Percentiles rank a stretch among this genome's conserved stretches.
These are phyloP conservation scores for Biston stratarius DNA, from an alignment of 2,888 invertebrate species.

Conservation along the genomic window DNA sequence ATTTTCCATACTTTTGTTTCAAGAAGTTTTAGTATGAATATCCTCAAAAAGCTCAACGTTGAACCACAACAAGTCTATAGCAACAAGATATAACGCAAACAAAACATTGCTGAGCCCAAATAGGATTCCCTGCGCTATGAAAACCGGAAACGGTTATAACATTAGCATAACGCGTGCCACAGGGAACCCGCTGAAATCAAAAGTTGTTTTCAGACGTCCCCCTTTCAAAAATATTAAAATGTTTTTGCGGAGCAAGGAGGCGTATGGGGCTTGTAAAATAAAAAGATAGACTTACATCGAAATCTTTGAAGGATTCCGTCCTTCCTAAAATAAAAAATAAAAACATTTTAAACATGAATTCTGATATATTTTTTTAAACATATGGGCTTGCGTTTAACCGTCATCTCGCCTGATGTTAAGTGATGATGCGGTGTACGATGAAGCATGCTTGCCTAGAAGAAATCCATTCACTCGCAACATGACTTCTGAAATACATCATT, in stretches of 20 bases:
- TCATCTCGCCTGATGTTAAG: too few species aligned
- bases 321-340: background rate
- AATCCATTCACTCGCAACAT: too few species aligned
- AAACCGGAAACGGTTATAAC: conserved; percentile 52
- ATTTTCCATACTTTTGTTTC: background rate
- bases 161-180: conserved; percentile 59
- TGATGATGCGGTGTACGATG: too few species aligned
- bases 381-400: too few species aligned
- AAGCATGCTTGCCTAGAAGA: too few species aligned
- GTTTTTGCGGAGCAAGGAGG: conserved; percentile 5
- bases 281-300: background rate
- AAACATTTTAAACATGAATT: background rate
- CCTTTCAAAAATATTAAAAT: conserved; percentile 32
- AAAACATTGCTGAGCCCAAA: conserved; percentile 51
- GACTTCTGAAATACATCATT: too few species aligned
- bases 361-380: background rate
- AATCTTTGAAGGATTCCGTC: background rate
- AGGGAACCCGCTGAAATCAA: conserved; percentile 63
- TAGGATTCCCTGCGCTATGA: conserved; percentile 47
- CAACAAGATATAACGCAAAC: conserved; percentile 51
- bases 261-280: conserved; percentile 5
- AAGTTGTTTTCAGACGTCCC: conserved; percentile 62
- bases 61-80: conserved; percentile 31
- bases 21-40: background rate
- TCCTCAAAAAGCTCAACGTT: conserved; percentile 11